Percentiles rank a stretch among this genome's conserved stretches.
Conservation (phyloP, 2,113 vertebrate genomes). For the Oreochromis tanganicae region DNA sequence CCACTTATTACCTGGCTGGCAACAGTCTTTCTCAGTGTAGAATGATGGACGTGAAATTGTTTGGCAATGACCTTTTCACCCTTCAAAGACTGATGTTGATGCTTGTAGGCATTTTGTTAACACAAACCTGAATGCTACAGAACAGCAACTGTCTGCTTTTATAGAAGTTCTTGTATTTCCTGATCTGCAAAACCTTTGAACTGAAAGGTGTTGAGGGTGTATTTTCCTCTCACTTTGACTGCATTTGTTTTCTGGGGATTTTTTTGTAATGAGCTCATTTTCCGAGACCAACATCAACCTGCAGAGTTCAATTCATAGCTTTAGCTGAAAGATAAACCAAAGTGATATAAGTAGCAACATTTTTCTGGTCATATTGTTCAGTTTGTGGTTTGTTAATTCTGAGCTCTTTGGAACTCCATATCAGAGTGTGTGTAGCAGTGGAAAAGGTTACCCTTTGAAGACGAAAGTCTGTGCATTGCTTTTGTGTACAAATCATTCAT, state of each 20-base stretch:
- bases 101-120: not conserved
- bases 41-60: not conserved
- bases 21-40: not conserved
- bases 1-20: not conserved
- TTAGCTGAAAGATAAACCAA: not conserved
- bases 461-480: not conserved
- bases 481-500: conserved; percentile 45
- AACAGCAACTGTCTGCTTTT: not conserved
- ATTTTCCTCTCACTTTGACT: not conserved
- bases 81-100: not conserved
- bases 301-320: not conserved
- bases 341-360: not conserved
- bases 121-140: not conserved
- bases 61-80: not conserved
- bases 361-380: not conserved
- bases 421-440: not conserved
- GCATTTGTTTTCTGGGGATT: not conserved
- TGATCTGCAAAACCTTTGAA: not conserved
- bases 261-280: not conserved
- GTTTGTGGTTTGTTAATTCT: not conserved
- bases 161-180: not conserved
- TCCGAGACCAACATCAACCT: not conserved
- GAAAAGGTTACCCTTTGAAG: not conserved
- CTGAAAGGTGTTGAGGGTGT: not conserved
- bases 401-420: not conserved